Base-by-base conservation (phyloP, 2,888 invertebrate genomes). In the Eupelmus urozonus region DNA sequence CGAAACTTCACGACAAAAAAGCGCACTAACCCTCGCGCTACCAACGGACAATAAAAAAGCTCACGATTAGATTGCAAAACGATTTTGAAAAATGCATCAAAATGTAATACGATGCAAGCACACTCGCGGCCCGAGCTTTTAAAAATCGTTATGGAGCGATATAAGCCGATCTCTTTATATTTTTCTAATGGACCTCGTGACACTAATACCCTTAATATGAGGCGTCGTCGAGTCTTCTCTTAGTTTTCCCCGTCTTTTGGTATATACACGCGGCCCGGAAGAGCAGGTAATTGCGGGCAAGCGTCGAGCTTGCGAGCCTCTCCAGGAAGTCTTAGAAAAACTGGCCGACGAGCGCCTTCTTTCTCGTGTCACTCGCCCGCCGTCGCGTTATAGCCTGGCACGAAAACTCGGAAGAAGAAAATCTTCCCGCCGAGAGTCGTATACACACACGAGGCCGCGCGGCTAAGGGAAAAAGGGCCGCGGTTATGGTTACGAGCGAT, bases 251-350 rank as follows among this genome's bases (percentile, higher is more conserved):
- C 34, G 53, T 65, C 40, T 25, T 62, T 49, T 13, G 20, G 18
- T 40, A 40, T 67, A 34, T 40, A 57, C 29, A 29, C 18, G 20
- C 16, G 23, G 20, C 18, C 7, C 20, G 29, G 66, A 66, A 53
- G 51, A 42, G 11, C 27, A 23, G 55, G 67, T 78, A 73, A 73
- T 78, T 67, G 77, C 67, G 72, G 72, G 40, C 62, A 5, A 16
- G 11, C 57, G 34, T 5, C 40, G 18, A 7, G 16, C 53, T 34
- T 20, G 57, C 20, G 62, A 9, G 62, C 5, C 34, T 34, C 5
- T 23, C 55, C 60, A 18, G n/a, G 78, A 79, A 75, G 78, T 71
- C 78, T 66, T 75, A 75, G 75, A 75, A 79, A 78, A 74, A 74
- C 67, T n/a, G 34, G 16, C 5, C 34, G 34, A 34, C 34, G 34